Percentiles rank a stretch among this genome's conserved stretches.
phyloP scores from a whole-genome alignment of 2,888 invertebrate genomes.

The Allacma fusca region DNA sequence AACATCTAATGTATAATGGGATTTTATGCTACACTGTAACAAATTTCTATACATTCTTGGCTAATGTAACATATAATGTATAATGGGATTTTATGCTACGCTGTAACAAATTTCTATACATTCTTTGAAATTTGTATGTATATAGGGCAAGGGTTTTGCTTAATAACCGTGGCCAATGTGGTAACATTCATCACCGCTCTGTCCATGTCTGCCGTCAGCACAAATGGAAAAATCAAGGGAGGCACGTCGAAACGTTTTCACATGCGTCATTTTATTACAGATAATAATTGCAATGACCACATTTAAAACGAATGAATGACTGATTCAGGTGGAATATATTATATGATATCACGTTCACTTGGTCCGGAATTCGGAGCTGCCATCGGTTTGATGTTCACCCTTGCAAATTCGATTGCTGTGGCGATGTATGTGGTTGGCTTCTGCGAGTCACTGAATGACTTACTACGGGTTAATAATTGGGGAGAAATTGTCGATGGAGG shows the following conservation, averaged over 20 bases:
- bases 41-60: too few relatives aligned
- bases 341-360: slow-evolving; percentile 61
- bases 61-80: too few relatives aligned
- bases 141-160: slow-evolving; percentile 66
- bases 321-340: slow-evolving; percentile 59
- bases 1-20: too few relatives aligned
- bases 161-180: slow-evolving; percentile 65
- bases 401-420: slow-evolving; percentile 71
- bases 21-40: slow-evolving; percentile 44
- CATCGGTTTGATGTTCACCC: slow-evolving; percentile 70
- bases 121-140: neutral
- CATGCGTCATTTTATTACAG: too few relatives aligned
- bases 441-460: slow-evolving; percentile 68
- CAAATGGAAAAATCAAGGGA: slow-evolving; percentile 59
- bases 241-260: slow-evolving; percentile 46
- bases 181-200: slow-evolving; percentile 61
- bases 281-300: neutral
- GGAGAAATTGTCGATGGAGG: slow-evolving; percentile 77
- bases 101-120: neutral
- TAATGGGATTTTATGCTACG: too few relatives aligned
- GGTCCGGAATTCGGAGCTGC: slow-evolving; percentile 67
- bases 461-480: slow-evolving; percentile 69
- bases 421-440: slow-evolving; percentile 72
- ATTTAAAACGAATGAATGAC: neutral
- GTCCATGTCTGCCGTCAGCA: slow-evolving; percentile 60